phyloP scores from a whole-genome alignment of 2,888 invertebrate genomes.

The Phyllotreta cruciferae region DNA sequence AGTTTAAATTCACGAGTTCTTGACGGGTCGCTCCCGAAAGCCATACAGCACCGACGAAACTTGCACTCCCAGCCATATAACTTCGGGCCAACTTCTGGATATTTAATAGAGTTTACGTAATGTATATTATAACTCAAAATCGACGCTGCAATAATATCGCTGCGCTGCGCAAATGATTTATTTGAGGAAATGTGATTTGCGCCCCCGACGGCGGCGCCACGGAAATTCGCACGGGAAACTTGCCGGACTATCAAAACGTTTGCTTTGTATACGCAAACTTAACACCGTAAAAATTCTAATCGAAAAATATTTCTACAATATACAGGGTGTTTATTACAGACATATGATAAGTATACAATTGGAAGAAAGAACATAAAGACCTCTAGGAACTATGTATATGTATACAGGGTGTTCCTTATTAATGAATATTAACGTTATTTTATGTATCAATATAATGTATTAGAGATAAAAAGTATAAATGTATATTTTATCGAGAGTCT shows the following conservation, averaged over 20 bases:
- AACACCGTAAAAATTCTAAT: too few species aligned
- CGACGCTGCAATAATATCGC: constrained; percentile 36
- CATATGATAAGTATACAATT: too few species aligned
- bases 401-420: too few species aligned
- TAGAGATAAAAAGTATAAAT: too few species aligned
- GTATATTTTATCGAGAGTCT: too few species aligned
- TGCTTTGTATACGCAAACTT: not conserved
- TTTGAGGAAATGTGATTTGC: constrained; percentile 31
- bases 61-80: constrained; percentile 39
- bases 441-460: too few species aligned
- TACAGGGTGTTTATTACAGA: too few species aligned
- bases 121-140: constrained; percentile 43
- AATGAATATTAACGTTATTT: too few species aligned
- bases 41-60: constrained; percentile 34
- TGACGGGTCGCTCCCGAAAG: constrained; percentile 19
- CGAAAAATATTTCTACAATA: too few species aligned
- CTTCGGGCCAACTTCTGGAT: constrained; percentile 39
- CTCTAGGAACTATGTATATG: too few species aligned
- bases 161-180: constrained; percentile 29
- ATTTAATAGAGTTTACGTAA: constrained; percentile 46
- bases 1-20: constrained; percentile 19
- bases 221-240: constrained; percentile 14
- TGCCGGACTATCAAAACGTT: constrained; percentile 14
- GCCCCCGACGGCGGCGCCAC: constrained; percentile 17
- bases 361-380: too few species aligned